Conservation (phyloP, 2,113 vertebrate genomes). For the Tychaedon coryphoeus region DNA sequence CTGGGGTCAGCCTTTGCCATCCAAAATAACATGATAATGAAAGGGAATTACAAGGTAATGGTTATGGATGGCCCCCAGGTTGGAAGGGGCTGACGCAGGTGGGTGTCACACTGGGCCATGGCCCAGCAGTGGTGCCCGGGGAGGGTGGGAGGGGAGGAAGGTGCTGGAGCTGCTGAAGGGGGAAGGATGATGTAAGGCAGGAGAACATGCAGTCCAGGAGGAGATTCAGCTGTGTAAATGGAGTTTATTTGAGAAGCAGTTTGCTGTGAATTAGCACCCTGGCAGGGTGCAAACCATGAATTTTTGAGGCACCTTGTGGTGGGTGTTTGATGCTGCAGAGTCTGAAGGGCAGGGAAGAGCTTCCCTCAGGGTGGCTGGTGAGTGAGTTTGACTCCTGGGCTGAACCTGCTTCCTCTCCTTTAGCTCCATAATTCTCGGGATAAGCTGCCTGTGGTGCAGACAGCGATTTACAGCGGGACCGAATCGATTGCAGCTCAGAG, state of each 20-base stretch:
- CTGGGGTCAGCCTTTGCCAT: not conserved
- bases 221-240: not conserved
- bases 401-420: not conserved
- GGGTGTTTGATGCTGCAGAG: not conserved
- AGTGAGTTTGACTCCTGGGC: not conserved
- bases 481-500: fast-evolving
- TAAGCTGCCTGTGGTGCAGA: not conserved
- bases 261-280: not conserved
- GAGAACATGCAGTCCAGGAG: fast-evolving
- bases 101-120: fast-evolving
- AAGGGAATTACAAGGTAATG: not conserved
- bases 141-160: not conserved
- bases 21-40: not conserved
- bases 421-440: not conserved
- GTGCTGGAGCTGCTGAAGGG: not conserved
- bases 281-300: not conserved
- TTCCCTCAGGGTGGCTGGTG: not conserved
- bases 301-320: slow-evolving; percentile 6
- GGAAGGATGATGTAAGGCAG: not conserved
- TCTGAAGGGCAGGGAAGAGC: not conserved
- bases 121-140: not conserved
- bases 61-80: not conserved
- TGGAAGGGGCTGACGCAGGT: not conserved
- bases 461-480: fast-evolving
- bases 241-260: not conserved